phyloP scores from a whole-genome alignment of 2,888 invertebrate genomes.

The Ryuthela nishihirai region DNA sequence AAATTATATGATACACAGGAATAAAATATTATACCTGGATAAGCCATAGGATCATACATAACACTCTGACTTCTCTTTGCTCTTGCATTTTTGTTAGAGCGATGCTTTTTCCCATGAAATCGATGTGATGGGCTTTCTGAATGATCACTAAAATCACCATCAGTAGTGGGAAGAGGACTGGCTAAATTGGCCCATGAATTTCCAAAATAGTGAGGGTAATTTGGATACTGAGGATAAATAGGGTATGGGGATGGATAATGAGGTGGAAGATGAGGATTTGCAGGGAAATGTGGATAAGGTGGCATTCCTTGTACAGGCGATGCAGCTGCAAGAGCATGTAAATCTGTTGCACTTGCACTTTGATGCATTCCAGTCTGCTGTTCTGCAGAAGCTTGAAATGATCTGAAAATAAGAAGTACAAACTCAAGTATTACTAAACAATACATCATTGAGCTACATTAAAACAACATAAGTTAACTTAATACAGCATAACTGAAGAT shows the following conservation, averaged over 20 bases:
- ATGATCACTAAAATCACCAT: conserved; percentile 23
- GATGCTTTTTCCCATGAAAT: conserved; percentile 4
- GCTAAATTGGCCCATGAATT: conserved; percentile 23
- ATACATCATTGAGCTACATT: too few species aligned
- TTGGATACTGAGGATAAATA: conserved; percentile 13
- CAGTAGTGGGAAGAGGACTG: conserved; percentile 11
- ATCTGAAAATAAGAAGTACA: too few species aligned
- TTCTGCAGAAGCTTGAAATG: too few species aligned
- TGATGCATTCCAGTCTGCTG: too few species aligned
- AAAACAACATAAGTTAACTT: too few species aligned
- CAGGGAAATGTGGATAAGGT: conserved; percentile 23
- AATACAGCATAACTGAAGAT: too few species aligned
- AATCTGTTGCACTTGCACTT: conserved; percentile 28
- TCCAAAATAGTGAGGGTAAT: conserved; percentile 21
- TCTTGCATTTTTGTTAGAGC: conserved; percentile 7
- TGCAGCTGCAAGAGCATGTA: conserved; percentile 1
- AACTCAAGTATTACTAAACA: too few species aligned
- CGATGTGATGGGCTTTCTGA: conserved; percentile 3
- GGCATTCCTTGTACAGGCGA: background rate
- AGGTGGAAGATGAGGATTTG: conserved; percentile 10
- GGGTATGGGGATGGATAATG: conserved; percentile 15
- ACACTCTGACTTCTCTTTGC: conserved; percentile 37
- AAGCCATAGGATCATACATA: conserved; percentile 25
- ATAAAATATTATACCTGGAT: conserved; percentile 19
- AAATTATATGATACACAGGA: too few species aligned